Evolutionary conservation across 2,113 vertebrate genomes (phyloP), one percentile per base, ranked within the genome.

Genomic region (Saiga tatarica): DNA sequence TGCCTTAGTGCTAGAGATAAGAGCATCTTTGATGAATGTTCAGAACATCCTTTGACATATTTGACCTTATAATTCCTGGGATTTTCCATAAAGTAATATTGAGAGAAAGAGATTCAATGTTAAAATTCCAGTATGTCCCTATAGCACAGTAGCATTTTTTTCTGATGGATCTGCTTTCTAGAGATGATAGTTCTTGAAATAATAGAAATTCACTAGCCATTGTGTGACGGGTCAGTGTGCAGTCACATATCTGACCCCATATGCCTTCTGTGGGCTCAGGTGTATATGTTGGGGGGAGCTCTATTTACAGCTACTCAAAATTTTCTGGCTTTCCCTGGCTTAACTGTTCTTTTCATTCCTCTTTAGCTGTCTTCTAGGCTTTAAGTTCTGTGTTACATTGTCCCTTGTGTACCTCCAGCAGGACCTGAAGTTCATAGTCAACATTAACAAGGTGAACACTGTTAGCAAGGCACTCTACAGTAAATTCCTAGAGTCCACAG

Each of bases 371-470:
- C 93, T 96, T 74, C 8, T 83, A 84, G 87, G 74, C 33, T 98
- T 98, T 96, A 97, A 52, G 62, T 96, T 84, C 28, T 90, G 17
- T 83, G 23, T 87, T 96, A 36, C 50, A 71, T n/a, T 91, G 47
- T 50, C 50, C n/a, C 59, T 89, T 78, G 90, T 87, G 30, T 82
- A 81, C 21, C 83, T 57, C 36, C 71, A 64, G 84, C 28, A 92
- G 95, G 76, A 92, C 59, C 85, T 81, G 25, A 94, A 57, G 57
- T 95, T 97, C 87, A 92, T 3, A 36, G 84, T 94, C 97, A 97
- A 76, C 10, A 8, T 78, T 95, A 96, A 89, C 67, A 94, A 97
- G 55, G 82, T 91, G 57, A 79, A 81, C 42, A 55, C 39, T 85
- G 47, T 85, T 76, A 55, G 42, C 39, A 87, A 86, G 87, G 6